Evolutionary conservation across 2,113 vertebrate species (phyloP).

Genomic region (Dipodomys ordii): DNA sequence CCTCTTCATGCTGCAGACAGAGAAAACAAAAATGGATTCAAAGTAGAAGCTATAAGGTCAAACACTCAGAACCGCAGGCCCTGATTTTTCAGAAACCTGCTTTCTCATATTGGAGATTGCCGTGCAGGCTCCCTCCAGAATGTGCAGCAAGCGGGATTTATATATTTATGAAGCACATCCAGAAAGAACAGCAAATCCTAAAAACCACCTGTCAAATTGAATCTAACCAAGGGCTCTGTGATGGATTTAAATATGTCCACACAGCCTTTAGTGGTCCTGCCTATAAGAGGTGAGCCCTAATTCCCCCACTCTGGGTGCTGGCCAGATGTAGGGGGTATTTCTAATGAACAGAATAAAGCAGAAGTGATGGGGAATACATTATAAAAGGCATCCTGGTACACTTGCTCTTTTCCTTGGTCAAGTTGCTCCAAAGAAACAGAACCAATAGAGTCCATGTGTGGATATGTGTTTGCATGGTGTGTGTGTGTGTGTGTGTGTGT

Average conservation of each 20-base stretch:
- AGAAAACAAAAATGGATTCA: conserved; percentile 38
- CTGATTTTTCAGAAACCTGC: conserved; percentile 22
- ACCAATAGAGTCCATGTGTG: not conserved
- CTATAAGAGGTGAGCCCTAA: not conserved
- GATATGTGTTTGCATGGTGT: not conserved
- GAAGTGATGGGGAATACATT: not conserved
- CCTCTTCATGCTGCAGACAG: not conserved
- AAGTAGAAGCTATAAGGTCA: not conserved
- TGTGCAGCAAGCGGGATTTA: not conserved
- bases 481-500: not conserved
- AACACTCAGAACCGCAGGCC: not conserved
- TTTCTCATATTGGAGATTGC: not conserved
- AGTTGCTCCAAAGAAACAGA: not conserved
- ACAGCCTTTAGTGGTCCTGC: not conserved
- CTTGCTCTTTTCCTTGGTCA: not conserved
- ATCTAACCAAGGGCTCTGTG: not conserved
- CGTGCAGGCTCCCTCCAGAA: not conserved
- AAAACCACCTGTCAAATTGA: not conserved
- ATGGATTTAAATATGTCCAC: not conserved
- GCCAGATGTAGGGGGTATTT: not conserved
- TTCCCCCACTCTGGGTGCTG: not conserved
- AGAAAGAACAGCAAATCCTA: not conserved
- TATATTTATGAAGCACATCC: not conserved
- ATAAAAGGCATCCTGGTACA: not conserved
- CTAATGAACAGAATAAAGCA: not conserved